Evolutionary conservation across 2,113 vertebrate species (phyloP).

Genomic region (Chloropsis cyanopogon): DNA sequence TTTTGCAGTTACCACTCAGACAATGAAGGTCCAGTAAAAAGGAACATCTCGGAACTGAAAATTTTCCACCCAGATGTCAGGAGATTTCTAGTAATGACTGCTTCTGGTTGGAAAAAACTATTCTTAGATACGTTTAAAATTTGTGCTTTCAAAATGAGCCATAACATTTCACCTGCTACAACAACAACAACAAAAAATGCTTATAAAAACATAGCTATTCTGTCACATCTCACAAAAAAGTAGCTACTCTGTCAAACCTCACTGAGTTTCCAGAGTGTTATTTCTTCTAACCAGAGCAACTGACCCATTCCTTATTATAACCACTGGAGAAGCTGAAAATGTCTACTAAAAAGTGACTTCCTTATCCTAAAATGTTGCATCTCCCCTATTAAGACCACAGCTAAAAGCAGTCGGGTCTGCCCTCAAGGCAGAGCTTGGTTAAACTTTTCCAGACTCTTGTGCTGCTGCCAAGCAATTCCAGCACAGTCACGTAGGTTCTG

Average conservation of each 20-base stretch:
- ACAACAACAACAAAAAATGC: not conserved
- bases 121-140: constrained; percentile 32
- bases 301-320: not conserved
- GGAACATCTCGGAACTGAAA: not conserved
- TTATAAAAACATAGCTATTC: not conserved
- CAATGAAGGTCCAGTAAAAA: not conserved
- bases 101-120: constrained; percentile 35
- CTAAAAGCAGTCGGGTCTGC: not conserved
- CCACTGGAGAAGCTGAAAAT: not conserved
- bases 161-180: not conserved
- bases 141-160: constrained; percentile 43
- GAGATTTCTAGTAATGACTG: constrained; percentile 18
- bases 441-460: not conserved
- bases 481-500: not conserved
- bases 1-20: not conserved
- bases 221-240: not conserved
- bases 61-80: constrained; percentile 24
- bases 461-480: not conserved
- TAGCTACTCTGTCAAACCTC: not conserved
- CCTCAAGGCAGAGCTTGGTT: not conserved
- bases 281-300: not conserved
- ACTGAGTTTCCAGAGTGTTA: not conserved
- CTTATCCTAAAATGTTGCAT: not conserved
- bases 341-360: not conserved
- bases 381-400: not conserved